phyloP scores from a whole-genome alignment of 2,797 vertebrate genomes.

The Novumbra hubbsi region DNA sequence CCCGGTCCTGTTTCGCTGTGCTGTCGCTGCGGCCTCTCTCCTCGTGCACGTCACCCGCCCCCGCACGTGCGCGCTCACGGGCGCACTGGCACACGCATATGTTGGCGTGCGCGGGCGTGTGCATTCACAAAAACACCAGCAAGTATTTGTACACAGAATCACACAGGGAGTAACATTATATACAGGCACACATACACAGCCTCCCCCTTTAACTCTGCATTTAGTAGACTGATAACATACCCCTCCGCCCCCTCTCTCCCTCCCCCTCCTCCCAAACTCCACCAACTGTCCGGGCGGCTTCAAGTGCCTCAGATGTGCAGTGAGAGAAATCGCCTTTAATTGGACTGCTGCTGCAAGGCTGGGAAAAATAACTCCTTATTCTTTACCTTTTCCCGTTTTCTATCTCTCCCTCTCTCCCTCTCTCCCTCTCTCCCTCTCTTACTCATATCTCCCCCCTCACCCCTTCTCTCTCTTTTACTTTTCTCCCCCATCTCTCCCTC shows the following conservation, averaged over 20 bases:
- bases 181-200: not conserved
- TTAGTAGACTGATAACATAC: slow-evolving; percentile 21
- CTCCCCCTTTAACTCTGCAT: slow-evolving; percentile 15
- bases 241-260: not conserved
- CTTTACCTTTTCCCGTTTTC: slow-evolving; percentile 23
- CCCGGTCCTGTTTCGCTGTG: slow-evolving; percentile 36
- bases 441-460: slow-evolving; percentile 4
- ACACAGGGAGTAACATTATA: not conserved
- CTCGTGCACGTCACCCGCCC: not conserved
- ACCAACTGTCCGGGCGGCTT: slow-evolving; percentile 1
- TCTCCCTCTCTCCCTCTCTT: slow-evolving; percentile 22
- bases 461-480: not conserved
- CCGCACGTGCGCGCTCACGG: slow-evolving; percentile 43
- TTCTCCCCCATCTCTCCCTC: not conserved
- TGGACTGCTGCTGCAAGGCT: slow-evolving; percentile 13
- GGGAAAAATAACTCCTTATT: not conserved
- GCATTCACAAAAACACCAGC: not conserved
- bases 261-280: not conserved
- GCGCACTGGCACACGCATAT: slow-evolving; percentile 61
- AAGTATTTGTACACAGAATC: not conserved
- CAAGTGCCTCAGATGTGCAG: slow-evolving; percentile 13
- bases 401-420: slow-evolving; percentile 12
- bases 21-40: slow-evolving; percentile 27
- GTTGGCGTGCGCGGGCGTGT: slow-evolving; percentile 21
- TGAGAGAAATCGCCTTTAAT: slow-evolving; percentile 4